These are phyloP conservation scores for Bubo blakistoni DNA, from an alignment of 2,113 vertebrate species.

Conservation along the genomic window DNA sequence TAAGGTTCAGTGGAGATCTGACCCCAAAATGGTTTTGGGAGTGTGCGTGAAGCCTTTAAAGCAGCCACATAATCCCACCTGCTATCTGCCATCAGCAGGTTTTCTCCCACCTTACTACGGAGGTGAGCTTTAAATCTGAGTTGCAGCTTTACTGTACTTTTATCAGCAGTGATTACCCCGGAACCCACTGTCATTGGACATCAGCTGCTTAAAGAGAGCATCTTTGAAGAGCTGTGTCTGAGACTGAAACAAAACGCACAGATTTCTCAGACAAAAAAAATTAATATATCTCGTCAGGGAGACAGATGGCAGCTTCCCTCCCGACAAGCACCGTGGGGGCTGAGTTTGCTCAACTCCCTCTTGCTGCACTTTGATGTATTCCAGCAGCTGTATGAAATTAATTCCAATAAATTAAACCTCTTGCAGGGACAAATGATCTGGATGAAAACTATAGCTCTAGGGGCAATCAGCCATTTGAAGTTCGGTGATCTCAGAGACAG, in stretches of 20 bases:
- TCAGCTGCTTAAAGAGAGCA: not conserved
- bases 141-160: not conserved
- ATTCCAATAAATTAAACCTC: constrained; percentile 57
- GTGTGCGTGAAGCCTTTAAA: not conserved
- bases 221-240: not conserved
- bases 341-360: constrained; percentile 20
- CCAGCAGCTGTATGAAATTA: constrained; percentile 58
- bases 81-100: not conserved
- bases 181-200: not conserved
- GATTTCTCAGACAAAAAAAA: not conserved
- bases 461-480: constrained; percentile 9
- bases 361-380: constrained; percentile 19
- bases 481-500: not conserved
- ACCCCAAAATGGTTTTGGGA: not conserved
- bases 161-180: not conserved
- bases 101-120: not conserved
- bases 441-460: not conserved
- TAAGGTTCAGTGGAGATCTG: not conserved
- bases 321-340: not conserved
- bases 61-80: not conserved
- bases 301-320: constrained; percentile 43
- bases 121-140: not conserved
- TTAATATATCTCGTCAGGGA: not conserved
- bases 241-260: not conserved
- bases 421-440: not conserved